Evolutionary conservation across 2,797 vertebrate species (phyloP).

Genomic region (Podarcis siculus): DNA sequence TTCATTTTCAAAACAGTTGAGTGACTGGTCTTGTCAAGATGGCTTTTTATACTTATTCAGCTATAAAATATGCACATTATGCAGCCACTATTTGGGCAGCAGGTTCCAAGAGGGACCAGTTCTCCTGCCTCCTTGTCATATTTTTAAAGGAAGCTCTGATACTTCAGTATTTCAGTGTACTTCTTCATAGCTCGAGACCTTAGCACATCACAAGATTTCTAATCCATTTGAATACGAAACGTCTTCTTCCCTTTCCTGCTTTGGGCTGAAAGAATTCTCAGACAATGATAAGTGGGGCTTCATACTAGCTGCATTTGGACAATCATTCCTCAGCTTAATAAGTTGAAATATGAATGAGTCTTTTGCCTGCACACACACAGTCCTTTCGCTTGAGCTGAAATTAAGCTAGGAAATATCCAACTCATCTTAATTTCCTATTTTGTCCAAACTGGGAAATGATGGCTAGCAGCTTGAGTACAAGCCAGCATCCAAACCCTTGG

Average conservation of each 20-base stretch:
- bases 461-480: not conserved
- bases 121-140: not conserved
- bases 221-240: not conserved
- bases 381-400: not conserved
- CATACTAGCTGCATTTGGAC: not conserved
- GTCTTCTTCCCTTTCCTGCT: not conserved
- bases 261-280: not conserved
- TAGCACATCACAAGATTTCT: not conserved
- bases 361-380: not conserved
- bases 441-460: not conserved
- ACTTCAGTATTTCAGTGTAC: too few relatives aligned
- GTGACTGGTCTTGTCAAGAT: not conserved
- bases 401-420: not conserved
- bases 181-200: not conserved
- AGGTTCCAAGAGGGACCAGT: not conserved
- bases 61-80: too few relatives aligned
- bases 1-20: not conserved
- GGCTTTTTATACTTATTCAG: not conserved
- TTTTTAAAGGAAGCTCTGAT: not conserved
- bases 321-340: not conserved
- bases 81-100: too few relatives aligned
- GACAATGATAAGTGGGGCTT: not conserved
- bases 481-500: not conserved
- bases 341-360: too few relatives aligned
- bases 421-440: not conserved